Conservation (phyloP, 2,797 vertebrate genomes). For the Myotis vivesi region DNA sequence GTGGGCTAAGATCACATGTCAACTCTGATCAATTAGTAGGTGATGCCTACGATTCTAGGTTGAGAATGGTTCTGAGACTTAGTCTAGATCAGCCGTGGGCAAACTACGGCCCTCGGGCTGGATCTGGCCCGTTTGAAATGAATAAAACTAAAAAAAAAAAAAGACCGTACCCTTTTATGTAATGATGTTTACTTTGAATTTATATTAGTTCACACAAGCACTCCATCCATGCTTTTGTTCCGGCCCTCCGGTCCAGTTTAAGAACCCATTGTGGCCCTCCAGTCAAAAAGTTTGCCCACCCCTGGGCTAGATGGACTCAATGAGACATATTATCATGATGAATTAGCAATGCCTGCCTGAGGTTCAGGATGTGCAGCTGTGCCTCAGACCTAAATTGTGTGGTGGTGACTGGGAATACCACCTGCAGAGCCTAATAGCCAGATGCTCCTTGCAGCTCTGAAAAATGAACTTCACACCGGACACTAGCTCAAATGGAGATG, state of each 20-base stretch:
- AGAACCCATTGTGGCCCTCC: too few relatives aligned
- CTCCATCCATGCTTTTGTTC: too few relatives aligned
- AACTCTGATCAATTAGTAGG: not conserved
- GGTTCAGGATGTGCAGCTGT: not conserved
- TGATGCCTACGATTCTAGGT: not conserved
- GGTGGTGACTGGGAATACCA: not conserved
- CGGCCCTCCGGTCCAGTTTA: too few relatives aligned
- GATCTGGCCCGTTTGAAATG: too few relatives aligned
- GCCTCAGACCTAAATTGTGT: not conserved
- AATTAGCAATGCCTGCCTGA: not conserved
- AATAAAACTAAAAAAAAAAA: too few relatives aligned
- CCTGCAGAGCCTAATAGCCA: not conserved
- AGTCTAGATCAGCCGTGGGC: not conserved
- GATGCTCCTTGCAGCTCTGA: not conserved
- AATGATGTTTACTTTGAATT: too few relatives aligned
- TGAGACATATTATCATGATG: not conserved
- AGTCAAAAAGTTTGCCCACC: too few relatives aligned
- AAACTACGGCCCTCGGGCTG: too few relatives aligned
- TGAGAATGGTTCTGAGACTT: not conserved
- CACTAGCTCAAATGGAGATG: not conserved
- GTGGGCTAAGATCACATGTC: not conserved
- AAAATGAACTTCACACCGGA: not conserved
- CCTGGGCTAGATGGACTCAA: not conserved
- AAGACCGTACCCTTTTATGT: too few relatives aligned
- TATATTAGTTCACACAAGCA: too few relatives aligned